Conservation (phyloP, 2,888 invertebrate species). For the Balanococcus diminutus region DNA sequence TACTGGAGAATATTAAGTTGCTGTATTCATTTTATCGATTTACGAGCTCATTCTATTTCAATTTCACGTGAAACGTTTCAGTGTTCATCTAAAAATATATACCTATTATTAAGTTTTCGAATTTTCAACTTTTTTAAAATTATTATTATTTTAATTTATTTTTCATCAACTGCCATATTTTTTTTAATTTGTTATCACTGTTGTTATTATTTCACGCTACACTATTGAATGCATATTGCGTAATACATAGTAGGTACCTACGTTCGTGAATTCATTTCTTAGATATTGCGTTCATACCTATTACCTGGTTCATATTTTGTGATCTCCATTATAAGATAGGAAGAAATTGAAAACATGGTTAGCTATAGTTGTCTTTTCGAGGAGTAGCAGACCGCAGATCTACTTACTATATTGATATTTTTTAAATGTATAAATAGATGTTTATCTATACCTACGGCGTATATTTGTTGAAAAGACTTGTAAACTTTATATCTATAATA, state of each 20-base stretch:
- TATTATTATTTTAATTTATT: conserved; percentile 33
- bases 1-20: neutral
- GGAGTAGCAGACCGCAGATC: neutral
- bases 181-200: conserved; percentile 30
- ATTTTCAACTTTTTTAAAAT: conserved; percentile 41
- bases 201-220: conserved; percentile 9
- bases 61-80: conserved; percentile 7
- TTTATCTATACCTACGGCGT: too few species aligned
- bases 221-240: neutral
- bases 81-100: conserved; percentile 37
- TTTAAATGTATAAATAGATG: too few species aligned
- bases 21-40: conserved; percentile 19
- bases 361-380: neutral
- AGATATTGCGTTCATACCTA: neutral
- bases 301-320: conserved; percentile 8
- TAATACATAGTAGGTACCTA: neutral
- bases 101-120: neutral
- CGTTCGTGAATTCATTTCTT: neutral
- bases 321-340: conserved; percentile 19
- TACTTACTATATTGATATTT: neutral
- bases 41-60: conserved; percentile 37
- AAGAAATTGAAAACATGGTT: too few species aligned
- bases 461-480: too few species aligned
- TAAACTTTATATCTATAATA: too few species aligned
- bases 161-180: conserved; percentile 43